Base-by-base conservation (phyloP, 23 tunicate genomes). In the Styela clava region DNA sequence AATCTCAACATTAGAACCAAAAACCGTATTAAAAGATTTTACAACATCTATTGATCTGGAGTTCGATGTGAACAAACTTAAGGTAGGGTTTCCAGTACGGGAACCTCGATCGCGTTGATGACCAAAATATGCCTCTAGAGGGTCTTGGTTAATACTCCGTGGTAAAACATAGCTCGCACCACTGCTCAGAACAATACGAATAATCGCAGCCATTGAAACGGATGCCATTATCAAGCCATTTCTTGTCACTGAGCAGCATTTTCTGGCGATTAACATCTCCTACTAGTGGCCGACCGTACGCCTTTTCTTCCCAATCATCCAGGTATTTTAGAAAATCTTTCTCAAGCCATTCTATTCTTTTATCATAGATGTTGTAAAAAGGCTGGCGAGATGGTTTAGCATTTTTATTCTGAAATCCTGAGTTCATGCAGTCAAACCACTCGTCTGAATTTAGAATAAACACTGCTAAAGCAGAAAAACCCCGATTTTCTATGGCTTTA, bases 121-220 rank as follows among this genome's bases (percentile, higher is more conserved):
- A 23, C 83, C 83, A 79, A 79, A 79, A 61, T 37, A 63, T 79
- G 83, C 78, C 63, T 79, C 83, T 31, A 79, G 9, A 12, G 83
- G 73, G 34, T 79, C 83, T 61, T 79, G 73, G 33, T 79, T 79
- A 19, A 79, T 79, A 24, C 74, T 12, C 16, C 83, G 74, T 23
- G 77, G 34, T 7, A 71, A 32, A 3, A 71, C 36, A 5, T 25
- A 25, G 12, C 33, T n/a, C 7, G 83, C 83, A 24, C 83, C 72
- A 28, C 72, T 62, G 29, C 24, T 37, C 9, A 79, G 31, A 63
- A 25, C 24, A 20, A 9, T 32, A n/a, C 64, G 61, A n/a, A 79
- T 73, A 21, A 79, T 9, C 7, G 74, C 78, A 7, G 67, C 30
- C 83, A 79, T 79, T 16, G 83, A 79, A 12, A 44, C 23, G 2